phyloP scores from a whole-genome alignment of 92 coral and sea anemone species.

The Blastomussa wellsi region DNA sequence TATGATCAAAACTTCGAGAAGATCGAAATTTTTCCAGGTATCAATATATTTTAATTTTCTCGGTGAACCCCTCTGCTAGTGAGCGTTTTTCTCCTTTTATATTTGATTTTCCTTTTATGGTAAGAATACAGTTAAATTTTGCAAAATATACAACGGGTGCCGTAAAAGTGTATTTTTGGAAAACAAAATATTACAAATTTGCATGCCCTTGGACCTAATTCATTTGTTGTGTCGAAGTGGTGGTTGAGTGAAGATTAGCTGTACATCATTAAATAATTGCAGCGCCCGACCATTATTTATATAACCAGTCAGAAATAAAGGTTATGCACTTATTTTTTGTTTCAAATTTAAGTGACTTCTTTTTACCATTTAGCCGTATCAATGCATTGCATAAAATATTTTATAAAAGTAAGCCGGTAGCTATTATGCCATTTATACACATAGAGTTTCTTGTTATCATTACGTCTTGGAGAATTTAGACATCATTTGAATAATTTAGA shows the following conservation, averaged over 20 bases:
- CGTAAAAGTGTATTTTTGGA: not conserved
- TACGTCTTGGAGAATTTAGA: not conserved
- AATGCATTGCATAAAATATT: no score
- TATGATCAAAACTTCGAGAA: not conserved
- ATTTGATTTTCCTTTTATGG: not conserved
- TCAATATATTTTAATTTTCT: constrained; percentile 23
- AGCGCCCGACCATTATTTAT: not conserved
- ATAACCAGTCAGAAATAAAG: not conserved
- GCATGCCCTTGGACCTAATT: not conserved
- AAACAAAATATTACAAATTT: not conserved
- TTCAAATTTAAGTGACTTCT: no score
- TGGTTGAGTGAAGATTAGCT: not conserved
- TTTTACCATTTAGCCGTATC: no score
- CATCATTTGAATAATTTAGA: not conserved
- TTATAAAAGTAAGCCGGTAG: no score
- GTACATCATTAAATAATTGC: constrained; percentile 4
- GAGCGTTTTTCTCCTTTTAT: not conserved
- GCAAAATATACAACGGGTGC: not conserved
- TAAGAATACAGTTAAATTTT: not conserved
- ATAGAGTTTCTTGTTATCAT: not conserved
- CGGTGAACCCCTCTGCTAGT: not conserved
- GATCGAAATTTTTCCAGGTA: not conserved
- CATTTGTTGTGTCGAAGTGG: not conserved
- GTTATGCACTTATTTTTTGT: not conserved
- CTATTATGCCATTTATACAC: no score